Base-by-base conservation (phyloP, 2,888 invertebrate genomes). In the Alloplasta piceator region DNA sequence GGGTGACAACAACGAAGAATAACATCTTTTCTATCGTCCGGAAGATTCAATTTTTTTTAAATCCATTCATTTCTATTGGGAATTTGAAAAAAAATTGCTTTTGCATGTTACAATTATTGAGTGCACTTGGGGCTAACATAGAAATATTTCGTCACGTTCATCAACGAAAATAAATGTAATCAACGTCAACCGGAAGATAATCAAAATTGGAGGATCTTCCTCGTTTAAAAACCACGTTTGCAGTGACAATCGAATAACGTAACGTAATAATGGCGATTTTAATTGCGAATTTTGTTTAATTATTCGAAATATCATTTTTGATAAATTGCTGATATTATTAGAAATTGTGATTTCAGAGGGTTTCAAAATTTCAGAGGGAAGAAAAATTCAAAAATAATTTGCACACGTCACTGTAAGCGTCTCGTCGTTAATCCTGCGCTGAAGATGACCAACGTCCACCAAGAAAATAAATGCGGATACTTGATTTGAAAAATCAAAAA, bases 361-460 rank as follows among this genome's bases (percentile, higher is more conserved):
- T 3, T 9, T n/a, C n/a, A n/a, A n/a, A n/a, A 63, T 4, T 46
- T 16, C 4, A 0, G 4, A 46, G 26, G 10, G n/a, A 64, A 26
- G 10, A 43, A 43, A 43, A 43, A 2, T 43, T 10, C 43, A 43
- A 43, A 43, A 43, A 9, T 10, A 26, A 26, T 26, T 26, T 26
- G 26, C 26, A 26, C 26, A 26, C 26, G 26, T 43, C 16, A 67
- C 6, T 26, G 7, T 46, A 43, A 50, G 48, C 56, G 41, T 48
- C 10, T 7, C 38, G 14, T 48, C 46, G 63, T 52, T 39, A n/a
- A 68, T n/a, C 16, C 70, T 58, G 55, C 71, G 12, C 60, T 72
- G 80, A 80, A 80, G 76, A 80, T 72, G 72, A 76, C 52, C 71
- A 50, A 46, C 80, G 61, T 67, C 36, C 75, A 60, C 7, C 70